Base-by-base conservation (phyloP, 2,113 vertebrate species). In the Pelecanoides urinatrix region DNA sequence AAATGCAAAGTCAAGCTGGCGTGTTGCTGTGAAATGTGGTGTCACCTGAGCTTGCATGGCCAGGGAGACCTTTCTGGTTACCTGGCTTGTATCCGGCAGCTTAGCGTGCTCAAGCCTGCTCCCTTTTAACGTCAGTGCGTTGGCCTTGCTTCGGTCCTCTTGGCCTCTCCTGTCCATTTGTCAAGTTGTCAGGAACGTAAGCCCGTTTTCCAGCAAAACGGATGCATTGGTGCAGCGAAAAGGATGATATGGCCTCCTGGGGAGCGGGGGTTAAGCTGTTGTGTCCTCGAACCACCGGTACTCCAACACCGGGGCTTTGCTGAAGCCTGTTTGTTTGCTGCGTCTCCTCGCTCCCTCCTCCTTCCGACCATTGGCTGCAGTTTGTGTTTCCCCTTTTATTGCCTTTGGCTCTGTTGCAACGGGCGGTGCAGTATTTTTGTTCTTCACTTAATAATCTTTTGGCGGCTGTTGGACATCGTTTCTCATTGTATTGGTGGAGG, bases 401-500 rank as follows among this genome's bases (percentile, higher is more conserved):
- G 97, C 97, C 97, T 97, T 98, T 98, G 98, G 98, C 98, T 97
- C 95, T 1, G 40, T 66, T n/a, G 42, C 89, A 44, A 94, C 95
- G 98, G 98, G 98, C 61, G 94, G 97, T 90, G 95, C 93, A 88
- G 97, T 80, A 65, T 97, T 98, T 97, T 97, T 97, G 92, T 96
- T 97, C 96, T 97, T 94, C 78, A 12, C 92, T 98, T 98, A 97
- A 98, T 98, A 98, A 98, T 96, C 80, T 96, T 91, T 91, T 98
- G 98, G 97, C 97, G 93, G 97, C 92, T 10, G 87, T 55, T 79
- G 92, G 96, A 76, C 86, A 90, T 97, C 92, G 76, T 98, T 98
- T 95, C 98, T 98, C 97, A 97, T 98, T 98, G 98, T 98, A 98
- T 98, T 83, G 95, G 97, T 96, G 96, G 96, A 97, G 96, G 97